phyloP scores from a whole-genome alignment of 2,113 vertebrate genomes.

The Phycodurus eques region DNA sequence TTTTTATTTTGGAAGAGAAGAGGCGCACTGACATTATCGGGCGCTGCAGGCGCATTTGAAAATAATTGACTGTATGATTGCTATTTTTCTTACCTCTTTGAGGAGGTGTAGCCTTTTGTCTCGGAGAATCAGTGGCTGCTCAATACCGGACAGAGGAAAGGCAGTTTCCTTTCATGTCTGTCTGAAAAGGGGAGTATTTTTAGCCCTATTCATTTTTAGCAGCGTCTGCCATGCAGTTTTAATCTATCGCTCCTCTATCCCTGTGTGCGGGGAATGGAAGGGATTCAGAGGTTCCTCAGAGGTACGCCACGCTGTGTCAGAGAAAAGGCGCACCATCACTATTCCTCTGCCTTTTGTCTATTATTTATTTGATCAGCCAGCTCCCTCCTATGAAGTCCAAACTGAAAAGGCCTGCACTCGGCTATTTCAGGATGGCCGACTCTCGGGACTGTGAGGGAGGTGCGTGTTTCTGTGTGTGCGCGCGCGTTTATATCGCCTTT shows the following conservation, averaged over 20 bases:
- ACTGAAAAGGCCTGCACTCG: constrained; percentile 66
- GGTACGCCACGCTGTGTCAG: constrained; percentile 53
- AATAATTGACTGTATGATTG: constrained; percentile 79
- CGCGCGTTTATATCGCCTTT: constrained; percentile 32
- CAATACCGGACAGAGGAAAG: constrained; percentile 74
- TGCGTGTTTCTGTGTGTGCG: constrained; percentile 23
- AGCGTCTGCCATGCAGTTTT: constrained; percentile 70
- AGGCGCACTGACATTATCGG: constrained; percentile 74
- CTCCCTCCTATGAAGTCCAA: constrained; percentile 65
- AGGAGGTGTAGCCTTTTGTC: constrained; percentile 76
- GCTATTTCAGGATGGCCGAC: constrained; percentile 64
- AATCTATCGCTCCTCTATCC: constrained; percentile 64
- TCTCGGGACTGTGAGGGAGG: constrained; percentile 40
- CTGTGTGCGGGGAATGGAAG: constrained; percentile 54
- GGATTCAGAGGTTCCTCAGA: constrained; percentile 63
- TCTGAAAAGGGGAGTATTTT: constrained; percentile 74
- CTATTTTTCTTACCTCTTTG: constrained; percentile 76
- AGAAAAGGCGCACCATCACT: constrained; percentile 68
- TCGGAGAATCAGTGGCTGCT: constrained; percentile 72
- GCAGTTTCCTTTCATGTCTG: constrained; percentile 74
- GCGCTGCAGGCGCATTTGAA: constrained; percentile 75
- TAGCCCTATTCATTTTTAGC: constrained; percentile 70
- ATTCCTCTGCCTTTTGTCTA: constrained; percentile 66
- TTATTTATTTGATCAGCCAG: constrained; percentile 68
- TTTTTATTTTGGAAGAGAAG: constrained; percentile 72